phyloP scores from a whole-genome alignment of 1,140 invertebrate genomes.

The Trachymyrmex septentrionalis region DNA sequence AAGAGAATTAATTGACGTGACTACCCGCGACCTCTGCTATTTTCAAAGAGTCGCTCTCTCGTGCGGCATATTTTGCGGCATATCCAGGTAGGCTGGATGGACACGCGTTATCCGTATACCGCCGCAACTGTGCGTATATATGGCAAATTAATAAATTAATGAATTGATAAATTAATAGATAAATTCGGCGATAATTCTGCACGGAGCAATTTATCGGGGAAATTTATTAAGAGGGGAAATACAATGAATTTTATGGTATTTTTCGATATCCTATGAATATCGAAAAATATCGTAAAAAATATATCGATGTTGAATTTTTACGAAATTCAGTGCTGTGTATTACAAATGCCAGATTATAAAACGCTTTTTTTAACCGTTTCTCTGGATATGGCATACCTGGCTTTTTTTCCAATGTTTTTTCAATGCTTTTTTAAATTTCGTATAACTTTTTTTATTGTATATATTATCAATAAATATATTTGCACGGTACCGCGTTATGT shows the following conservation, averaged over 20 bases:
- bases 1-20: slow-evolving; percentile 60
- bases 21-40: slow-evolving; percentile 43
- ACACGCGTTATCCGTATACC: background rate
- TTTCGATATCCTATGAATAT: slow-evolving; percentile 11
- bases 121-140: background rate
- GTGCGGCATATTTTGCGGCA: slow-evolving; percentile 17
- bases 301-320: background rate
- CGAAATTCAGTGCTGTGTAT: background rate
- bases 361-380: background rate
- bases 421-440: no score
- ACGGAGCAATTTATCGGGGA: slow-evolving; percentile 9
- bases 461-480: no score
- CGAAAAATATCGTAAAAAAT: background rate
- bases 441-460: no score
- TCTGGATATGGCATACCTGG: no score
- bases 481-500: no score
- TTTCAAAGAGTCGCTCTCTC: slow-evolving; percentile 47
- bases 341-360: background rate
- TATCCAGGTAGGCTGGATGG: slow-evolving; percentile 17
- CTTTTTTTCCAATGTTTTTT: no score
- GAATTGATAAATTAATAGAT: slow-evolving; percentile 51
- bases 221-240: slow-evolving; percentile 6
- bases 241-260: slow-evolving; percentile 8
- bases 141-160: slow-evolving; percentile 56
- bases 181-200: slow-evolving; percentile 39